Base-by-base conservation (phyloP, 2,113 vertebrate species). In the Zosterops japonicus region DNA sequence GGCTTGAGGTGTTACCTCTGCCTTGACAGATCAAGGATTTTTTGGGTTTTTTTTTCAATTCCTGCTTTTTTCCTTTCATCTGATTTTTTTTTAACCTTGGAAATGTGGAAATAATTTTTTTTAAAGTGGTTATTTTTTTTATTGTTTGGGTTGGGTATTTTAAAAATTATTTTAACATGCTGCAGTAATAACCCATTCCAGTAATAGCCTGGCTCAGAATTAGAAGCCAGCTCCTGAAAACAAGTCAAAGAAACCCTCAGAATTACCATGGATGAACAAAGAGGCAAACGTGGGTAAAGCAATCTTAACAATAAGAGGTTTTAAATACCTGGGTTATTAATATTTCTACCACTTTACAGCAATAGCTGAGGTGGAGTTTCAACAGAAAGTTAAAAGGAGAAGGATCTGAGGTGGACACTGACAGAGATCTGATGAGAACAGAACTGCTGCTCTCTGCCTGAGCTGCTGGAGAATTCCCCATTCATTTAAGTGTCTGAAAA, bases 1-100 rank as follows among this genome's bases (percentile, higher is more conserved):
- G 81, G 47, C 75, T 95, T 92, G 74, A 92, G 84, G 49, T 78
- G 41, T 39, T 94, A 75, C 52, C 64, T 81, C 83, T 78, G 63
- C 63, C 53, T 87, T 93, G 59, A 65, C 41, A n/a, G 39, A 93
- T n/a, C 59, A 80, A 83, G 49, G 44, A 41, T 39, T 39, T 39
- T 39, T 39, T 36, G 7, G 36, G 36, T 36, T 36, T 76, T 56
- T 57, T 84, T 81, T 61, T 31, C 39, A 6, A 6, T 65, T 91
- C 27, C 56, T 28, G 7, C 49, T 90, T 92, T 93, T 55, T 14
- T 23, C 10, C 50, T 87, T 87, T 61, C n/a, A 15, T 53, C 55
- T 49, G 31, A 59, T 12, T 28, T 36, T 92, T 60, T 83, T 89
- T 80, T 61, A 82, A 24, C 63, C 16, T 47, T 44, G 64, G 56